Percentiles rank a stretch among this genome's conserved stretches.
These are phyloP conservation scores for Thyatira batis DNA, from an alignment of 2,888 invertebrate genomes.

Conservation along the genomic window DNA sequence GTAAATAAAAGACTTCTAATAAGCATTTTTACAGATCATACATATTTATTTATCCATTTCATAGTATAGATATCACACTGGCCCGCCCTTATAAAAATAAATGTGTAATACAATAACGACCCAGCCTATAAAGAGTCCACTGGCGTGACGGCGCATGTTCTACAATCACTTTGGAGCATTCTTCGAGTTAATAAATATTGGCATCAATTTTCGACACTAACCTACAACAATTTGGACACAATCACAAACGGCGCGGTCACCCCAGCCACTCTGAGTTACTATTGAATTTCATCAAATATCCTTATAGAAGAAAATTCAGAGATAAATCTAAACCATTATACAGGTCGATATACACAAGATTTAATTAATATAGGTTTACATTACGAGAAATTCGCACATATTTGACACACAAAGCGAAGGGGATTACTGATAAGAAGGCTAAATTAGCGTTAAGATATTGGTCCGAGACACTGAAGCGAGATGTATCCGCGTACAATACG, in stretches of 20 bases:
- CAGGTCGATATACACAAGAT: constrained; percentile 79
- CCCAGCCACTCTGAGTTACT: constrained; percentile 51
- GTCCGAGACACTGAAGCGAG: constrained; percentile 81
- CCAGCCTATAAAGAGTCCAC: constrained; percentile 56
- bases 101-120: constrained; percentile 79
- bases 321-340: constrained; percentile 80
- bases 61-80: constrained; percentile 83
- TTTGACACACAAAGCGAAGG: constrained; percentile 82
- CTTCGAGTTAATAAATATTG: constrained; percentile 61
- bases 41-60: constrained; percentile 82
- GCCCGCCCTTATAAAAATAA: constrained; percentile 83
- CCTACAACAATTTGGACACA: constrained; percentile 76
- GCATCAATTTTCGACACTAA: constrained; percentile 64
- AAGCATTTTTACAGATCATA: constrained; percentile 82
- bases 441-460: constrained; percentile 75
- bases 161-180: constrained; percentile 29
- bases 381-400: constrained; percentile 79
- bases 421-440: constrained; percentile 71
- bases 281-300: constrained; percentile 67
- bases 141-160: constrained; percentile 62
- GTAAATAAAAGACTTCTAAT: constrained; percentile 51
- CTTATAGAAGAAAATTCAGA: constrained; percentile 71
- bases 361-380: constrained; percentile 75
- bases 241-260: constrained; percentile 61
- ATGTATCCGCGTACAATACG: constrained; percentile 64